Evolutionary conservation across 2,797 vertebrate species (phyloP).

Genomic region (Premnoplex brunnescens): DNA sequence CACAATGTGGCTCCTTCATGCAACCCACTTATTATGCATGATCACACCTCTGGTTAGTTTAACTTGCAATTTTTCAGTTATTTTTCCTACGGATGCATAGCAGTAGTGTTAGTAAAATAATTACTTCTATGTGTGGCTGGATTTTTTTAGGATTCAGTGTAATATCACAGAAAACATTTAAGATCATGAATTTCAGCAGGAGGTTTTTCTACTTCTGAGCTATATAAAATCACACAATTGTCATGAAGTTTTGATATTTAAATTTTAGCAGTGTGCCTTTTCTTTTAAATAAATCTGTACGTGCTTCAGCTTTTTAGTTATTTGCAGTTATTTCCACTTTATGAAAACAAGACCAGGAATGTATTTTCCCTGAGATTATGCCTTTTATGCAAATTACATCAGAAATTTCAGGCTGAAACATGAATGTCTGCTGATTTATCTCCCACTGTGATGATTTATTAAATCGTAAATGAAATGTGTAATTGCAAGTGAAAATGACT

Average conservation of each 20-base stretch:
- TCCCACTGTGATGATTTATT: constrained; percentile 37
- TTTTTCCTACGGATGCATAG: constrained; percentile 38
- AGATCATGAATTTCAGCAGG: constrained; percentile 19
- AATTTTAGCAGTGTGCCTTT: background rate
- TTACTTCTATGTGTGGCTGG: background rate
- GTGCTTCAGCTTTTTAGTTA: background rate
- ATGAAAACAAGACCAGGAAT: background rate
- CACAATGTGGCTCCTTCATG: background rate
- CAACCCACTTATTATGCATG: background rate
- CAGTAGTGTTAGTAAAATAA: constrained; percentile 39
- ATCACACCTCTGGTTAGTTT: constrained; percentile 48
- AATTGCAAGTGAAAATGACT: constrained; percentile 54
- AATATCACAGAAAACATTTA: constrained; percentile 36
- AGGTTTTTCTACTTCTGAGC: constrained; percentile 13
- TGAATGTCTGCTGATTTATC: constrained; percentile 37
- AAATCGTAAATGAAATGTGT: constrained; percentile 44
- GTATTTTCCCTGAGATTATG: background rate
- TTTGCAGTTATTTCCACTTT: background rate
- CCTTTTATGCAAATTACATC: constrained; percentile 14
- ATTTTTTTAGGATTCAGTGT: background rate
- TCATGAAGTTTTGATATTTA: background rate
- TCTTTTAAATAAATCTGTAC: background rate
- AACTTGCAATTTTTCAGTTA: constrained; percentile 44
- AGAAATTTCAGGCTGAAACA: constrained; percentile 38
- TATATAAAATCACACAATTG: background rate